Evolutionary conservation across 2,888 invertebrate species (phyloP).

Genomic region (Acanthosepion lycidas): DNA sequence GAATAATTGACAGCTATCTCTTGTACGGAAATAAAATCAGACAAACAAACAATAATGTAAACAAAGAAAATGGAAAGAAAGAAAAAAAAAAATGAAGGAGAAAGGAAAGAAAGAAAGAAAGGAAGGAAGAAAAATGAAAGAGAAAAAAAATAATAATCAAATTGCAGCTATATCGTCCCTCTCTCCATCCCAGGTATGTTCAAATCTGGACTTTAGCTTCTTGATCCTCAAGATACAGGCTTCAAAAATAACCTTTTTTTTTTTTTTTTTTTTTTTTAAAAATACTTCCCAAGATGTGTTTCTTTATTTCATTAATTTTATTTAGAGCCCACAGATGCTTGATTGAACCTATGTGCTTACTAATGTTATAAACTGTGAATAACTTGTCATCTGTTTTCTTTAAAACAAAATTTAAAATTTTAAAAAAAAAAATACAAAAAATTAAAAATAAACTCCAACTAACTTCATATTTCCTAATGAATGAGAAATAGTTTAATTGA

Average conservation of each 20-base stretch:
- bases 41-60: slow-evolving; percentile 24
- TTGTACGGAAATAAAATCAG: slow-evolving; percentile 33
- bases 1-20: neutral
- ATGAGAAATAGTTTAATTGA: slow-evolving; percentile 4
- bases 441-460: neutral
- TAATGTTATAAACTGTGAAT: slow-evolving; percentile 39
- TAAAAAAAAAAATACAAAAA: neutral
- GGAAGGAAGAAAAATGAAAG: neutral
- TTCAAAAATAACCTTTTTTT: slow-evolving; percentile 9
- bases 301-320: slow-evolving; percentile 42
- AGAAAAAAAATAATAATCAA: slow-evolving; percentile 33
- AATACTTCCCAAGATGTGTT: neutral
- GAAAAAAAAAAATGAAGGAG: neutral
- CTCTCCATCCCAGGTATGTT: slow-evolving; percentile 33
- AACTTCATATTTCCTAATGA: neutral
- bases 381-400: slow-evolving; percentile 41
- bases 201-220: slow-evolving; percentile 44
- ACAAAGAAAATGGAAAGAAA: neutral
- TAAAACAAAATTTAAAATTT: neutral
- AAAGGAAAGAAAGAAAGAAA: neutral
- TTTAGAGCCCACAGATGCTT: slow-evolving; percentile 39
- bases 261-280: neutral
- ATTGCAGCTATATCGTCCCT: slow-evolving; percentile 44
- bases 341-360: slow-evolving; percentile 36
- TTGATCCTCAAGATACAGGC: slow-evolving; percentile 36